A percentile compares a stretch with the other conserved stretches of the same genome.
These are phyloP conservation scores for Catostylus mosaicus DNA, from an alignment of 30 jellyfish, hydroid and myxozoan genomes.

Conservation along the genomic window DNA sequence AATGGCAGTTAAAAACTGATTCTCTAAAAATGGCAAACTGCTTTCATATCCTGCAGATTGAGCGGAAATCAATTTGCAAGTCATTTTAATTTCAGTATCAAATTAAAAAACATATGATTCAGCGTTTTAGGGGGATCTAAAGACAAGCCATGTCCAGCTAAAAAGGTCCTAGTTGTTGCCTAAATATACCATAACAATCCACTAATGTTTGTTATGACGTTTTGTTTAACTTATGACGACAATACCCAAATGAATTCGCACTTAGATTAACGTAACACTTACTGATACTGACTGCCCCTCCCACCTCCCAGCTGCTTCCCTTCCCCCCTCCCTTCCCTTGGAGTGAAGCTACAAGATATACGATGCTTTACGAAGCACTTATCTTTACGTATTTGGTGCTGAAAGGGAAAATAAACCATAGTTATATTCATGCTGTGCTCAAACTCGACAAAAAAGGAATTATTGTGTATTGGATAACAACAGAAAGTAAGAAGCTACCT, in stretches of 20 bases:
- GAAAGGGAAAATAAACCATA: constrained; percentile 30
- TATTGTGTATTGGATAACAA: too few species aligned
- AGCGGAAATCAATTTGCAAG: too few species aligned
- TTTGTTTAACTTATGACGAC: neutral
- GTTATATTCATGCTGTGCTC: too few species aligned
- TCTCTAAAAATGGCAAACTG: too few species aligned
- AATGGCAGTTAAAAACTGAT: too few species aligned
- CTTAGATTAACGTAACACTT: constrained; percentile 34
- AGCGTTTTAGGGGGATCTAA: too few species aligned
- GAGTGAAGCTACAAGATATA: constrained; percentile 77
- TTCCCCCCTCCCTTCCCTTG: constrained; percentile 91
- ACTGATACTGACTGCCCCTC: constrained; percentile 79
- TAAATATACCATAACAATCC: neutral
- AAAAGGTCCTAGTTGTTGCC: neutral
- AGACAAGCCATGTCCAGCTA: neutral
- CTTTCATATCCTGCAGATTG: too few species aligned
- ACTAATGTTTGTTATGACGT: neutral
- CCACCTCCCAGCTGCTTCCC: constrained; percentile 77
- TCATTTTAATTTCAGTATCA: too few species aligned
- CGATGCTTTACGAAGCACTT: constrained; percentile 74
- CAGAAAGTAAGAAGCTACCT: too few species aligned
- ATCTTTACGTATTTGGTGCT: constrained; percentile 55
- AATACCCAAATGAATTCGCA: constrained; percentile 57
- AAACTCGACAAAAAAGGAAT: too few species aligned
- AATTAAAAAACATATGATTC: too few species aligned